Base-by-base conservation (phyloP, 2,797 vertebrate species). In the Enteromius anoplus region DNA sequence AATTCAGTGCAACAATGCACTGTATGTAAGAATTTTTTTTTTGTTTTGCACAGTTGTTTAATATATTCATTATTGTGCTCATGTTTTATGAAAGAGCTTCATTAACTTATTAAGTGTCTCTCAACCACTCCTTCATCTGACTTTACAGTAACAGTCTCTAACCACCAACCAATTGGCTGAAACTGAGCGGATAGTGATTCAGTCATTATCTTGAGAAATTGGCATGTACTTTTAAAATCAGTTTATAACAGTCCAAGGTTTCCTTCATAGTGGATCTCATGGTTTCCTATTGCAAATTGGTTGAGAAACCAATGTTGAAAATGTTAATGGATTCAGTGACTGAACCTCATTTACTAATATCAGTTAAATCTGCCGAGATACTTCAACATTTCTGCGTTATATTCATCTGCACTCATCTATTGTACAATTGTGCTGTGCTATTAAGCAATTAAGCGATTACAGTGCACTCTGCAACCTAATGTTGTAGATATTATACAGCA, bases 401-500 rank as follows among this genome's bases (percentile, higher is more conserved):
- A 15, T 69, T 55, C 0, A 23, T 53, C 51, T 14, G 49, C 26
- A 15, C 17, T 40, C 19, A 80, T 80, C 78, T 60, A 10, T 80
- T 47, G 78, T 45, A 15, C 45, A 29, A 12, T 23, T 60, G 37
- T 70, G 77, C 64, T 26, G 47, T 53, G 49, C 19, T n/a, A 55
- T 75, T 37, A 75, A 55, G 49, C 29, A n/a, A 75, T 58, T 75
- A 75, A 78, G 32, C 55, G 40, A 65, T 78, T 17, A 14, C 64
- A 40, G 29, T 40, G 23, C 75, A 47, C 55, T 79, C 29, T 21
- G 32, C 26, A 80, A 29, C n/a, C 42, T 17, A 66, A 78, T 66
- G 76, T 23, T 80, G 23, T 58, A 45, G 29, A 55, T 70, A 70
- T 78, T 15, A 77, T 47, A 66, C 62, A 66, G 42, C 26, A 32